These are phyloP conservation scores for Thunnus albacares DNA, from an alignment of 2,797 vertebrate species.

Conservation along the genomic window DNA sequence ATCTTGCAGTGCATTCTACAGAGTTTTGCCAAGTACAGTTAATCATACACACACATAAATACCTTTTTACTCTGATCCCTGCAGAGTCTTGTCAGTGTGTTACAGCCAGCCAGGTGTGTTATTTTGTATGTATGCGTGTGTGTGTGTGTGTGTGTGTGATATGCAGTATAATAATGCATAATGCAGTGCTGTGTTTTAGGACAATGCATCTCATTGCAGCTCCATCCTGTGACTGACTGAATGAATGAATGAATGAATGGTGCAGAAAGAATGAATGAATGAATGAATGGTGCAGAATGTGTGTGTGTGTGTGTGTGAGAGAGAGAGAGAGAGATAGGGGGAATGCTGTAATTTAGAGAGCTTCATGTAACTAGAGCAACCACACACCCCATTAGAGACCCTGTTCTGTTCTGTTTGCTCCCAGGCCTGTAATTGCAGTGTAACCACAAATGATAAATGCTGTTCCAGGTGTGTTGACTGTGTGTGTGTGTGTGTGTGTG, in stretches of 20 bases:
- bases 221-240: background rate
- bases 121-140: background rate
- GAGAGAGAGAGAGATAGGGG: background rate
- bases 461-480: constrained; percentile 75
- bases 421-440: constrained; percentile 75
- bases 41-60: constrained; percentile 3
- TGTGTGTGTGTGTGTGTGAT: background rate
- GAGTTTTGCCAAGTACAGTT: background rate
- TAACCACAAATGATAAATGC: constrained; percentile 78
- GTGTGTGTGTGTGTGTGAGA: background rate
- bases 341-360: constrained; percentile 31
- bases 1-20: background rate
- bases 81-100: constrained; percentile 10
- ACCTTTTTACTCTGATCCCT: constrained; percentile 2
- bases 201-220: background rate
- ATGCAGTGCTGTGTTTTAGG: background rate
- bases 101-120: constrained; percentile 13
- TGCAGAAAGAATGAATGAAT: too few species aligned
- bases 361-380: constrained; percentile 61
- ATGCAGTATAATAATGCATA: too few species aligned
- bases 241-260: too few species aligned
- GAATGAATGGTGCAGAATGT: background rate
- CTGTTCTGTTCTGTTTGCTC: constrained; percentile 56
- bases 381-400: constrained; percentile 59
- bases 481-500: constrained; percentile 16